A percentile compares a stretch with the other conserved stretches of the same genome.
These are phyloP conservation scores for Mesorhabditis spiculigera DNA, from an alignment of 2,888 invertebrate species.

Conservation along the genomic window DNA sequence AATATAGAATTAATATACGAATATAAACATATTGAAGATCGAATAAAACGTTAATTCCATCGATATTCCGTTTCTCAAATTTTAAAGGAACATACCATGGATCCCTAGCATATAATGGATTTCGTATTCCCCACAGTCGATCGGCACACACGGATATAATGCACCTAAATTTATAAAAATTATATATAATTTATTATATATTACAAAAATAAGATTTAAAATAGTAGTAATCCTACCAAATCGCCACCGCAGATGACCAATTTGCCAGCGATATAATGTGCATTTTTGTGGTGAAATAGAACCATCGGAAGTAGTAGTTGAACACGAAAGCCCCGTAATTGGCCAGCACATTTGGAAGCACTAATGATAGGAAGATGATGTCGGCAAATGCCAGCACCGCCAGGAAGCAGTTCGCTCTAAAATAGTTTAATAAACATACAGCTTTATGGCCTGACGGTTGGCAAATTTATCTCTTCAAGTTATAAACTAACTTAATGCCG, in stretches of 20 bases:
- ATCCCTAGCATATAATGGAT: slow-evolving; percentile 45
- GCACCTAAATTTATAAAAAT: slow-evolving; percentile 32
- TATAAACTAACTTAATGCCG: background rate
- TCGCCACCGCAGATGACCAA: slow-evolving; percentile 57
- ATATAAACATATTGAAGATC: slow-evolving; percentile 1
- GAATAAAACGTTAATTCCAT: background rate
- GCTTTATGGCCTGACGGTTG: background rate
- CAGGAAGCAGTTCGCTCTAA: slow-evolving; percentile 51
- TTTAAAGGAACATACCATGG: background rate
- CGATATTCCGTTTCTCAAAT: background rate
- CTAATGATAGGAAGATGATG: slow-evolving; percentile 49
- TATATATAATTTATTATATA: background rate
- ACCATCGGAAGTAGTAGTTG: slow-evolving; percentile 49
- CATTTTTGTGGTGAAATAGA: slow-evolving; percentile 41
- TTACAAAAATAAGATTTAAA: background rate
- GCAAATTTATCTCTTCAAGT: too few relatives aligned
- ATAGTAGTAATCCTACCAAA: slow-evolving; percentile 34
- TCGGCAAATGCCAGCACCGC: slow-evolving; percentile 53
- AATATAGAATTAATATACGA: background rate
- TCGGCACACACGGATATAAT: slow-evolving; percentile 56
- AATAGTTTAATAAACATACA: slow-evolving; percentile 12
- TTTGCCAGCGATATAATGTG: slow-evolving; percentile 53
- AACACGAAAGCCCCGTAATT: slow-evolving; percentile 51
- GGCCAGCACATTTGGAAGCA: slow-evolving; percentile 53
- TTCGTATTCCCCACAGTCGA: slow-evolving; percentile 51